Base-by-base conservation (phyloP, 2,888 invertebrate species). In the Lithosia quadra region DNA sequence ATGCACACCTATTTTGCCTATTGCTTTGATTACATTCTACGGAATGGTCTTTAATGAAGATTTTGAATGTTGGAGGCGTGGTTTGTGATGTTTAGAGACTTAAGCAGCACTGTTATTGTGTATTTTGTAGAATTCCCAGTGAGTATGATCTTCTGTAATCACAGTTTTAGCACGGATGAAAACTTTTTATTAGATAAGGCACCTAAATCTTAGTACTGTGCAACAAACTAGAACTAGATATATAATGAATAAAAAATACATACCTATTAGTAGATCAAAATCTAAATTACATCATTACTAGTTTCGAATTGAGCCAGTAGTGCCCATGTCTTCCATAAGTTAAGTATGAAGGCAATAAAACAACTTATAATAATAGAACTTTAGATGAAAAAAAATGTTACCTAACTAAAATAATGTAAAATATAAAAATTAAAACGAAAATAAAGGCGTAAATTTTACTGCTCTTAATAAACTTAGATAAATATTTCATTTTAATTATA, bases 1-100 rank as follows among this genome's bases (percentile, higher is more conserved):
- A 92, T 92, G 93, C 90, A 90, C 92, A 92, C 92, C 92, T 93
- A 92, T 92, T 92, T 91, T 86, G 90, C 87, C 90, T 91, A 93
- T 90, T 91, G 92, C 91, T 92, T 91, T 93, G 92, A 93, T 92
- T 93, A 92, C 91, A 91, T 91, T 91, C 91, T 89, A 84, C 87
- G 85, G 89, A 91, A 90, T 87, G 88, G 88, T 89, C 88, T 90
- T 90, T 89, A 92, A 93, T 92, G 93, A 91, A 92, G 91, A 92
- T 91, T 92, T 92, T 90, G 89, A 90, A 90, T 89, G 90, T 90
- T 77, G 79, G 81, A 87, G 88, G 87, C 86, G 89, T 88, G 88
- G 89, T 87, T 85, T 85, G 67, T 76, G 85, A 83, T 87, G 87
- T 88, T 88, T 88, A 84, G 84, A 81, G 87, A 83, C 84, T 88